Percentiles rank a stretch among this genome's conserved stretches.
Evolutionary conservation across 2,113 vertebrate species (phyloP).

Genomic region (Pygoscelis adeliae): DNA sequence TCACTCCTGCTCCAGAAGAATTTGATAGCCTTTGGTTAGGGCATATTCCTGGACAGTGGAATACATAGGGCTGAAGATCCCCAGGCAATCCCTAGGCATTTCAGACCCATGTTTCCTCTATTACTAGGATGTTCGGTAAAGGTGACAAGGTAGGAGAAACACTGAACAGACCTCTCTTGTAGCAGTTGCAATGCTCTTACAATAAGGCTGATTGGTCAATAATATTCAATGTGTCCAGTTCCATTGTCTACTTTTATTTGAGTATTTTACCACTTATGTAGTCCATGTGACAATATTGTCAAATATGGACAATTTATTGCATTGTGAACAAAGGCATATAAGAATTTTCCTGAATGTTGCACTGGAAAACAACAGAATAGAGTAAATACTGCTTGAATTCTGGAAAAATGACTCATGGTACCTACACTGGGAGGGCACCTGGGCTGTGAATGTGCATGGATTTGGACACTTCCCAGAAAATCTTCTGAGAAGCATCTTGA

Average conservation of each 20-base stretch:
- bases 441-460: neutral
- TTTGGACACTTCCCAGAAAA: neutral
- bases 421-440: neutral
- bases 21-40: neutral
- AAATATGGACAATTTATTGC: neutral
- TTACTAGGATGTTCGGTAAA: neutral
- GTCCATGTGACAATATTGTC: neutral
- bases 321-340: neutral
- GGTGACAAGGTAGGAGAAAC: neutral
- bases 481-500: neutral
- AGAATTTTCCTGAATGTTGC: neutral
- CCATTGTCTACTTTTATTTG: neutral
- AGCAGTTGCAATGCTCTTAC: neutral
- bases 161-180: neutral
- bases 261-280: neutral
- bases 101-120: neutral
- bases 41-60: neutral
- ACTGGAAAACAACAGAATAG: neutral
- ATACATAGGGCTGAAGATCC: neutral
- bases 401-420: neutral
- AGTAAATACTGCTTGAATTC: neutral
- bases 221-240: neutral
- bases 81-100: accelerated
- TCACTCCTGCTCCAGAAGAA: neutral
- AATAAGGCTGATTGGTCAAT: neutral